Evolutionary conservation across 1,140 invertebrate genomes (phyloP).

Genomic region (Eriosoma lanigerum): DNA sequence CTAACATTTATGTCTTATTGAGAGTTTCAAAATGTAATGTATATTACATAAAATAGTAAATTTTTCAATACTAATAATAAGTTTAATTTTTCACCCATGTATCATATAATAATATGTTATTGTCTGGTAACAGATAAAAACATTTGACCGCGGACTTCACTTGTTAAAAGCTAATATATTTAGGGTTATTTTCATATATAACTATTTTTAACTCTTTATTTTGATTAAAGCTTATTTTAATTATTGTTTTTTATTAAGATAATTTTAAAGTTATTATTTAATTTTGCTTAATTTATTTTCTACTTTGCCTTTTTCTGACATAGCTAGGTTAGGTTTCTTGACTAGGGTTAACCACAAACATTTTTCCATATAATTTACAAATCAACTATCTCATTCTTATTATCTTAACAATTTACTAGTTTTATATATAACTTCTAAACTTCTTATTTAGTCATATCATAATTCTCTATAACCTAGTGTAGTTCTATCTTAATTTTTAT

Average conservation of each 20-base stretch:
- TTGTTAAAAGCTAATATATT: conserved; percentile 28
- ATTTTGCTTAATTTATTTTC: too few species aligned
- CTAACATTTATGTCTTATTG: conserved; percentile 5
- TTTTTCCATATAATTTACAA: too few species aligned
- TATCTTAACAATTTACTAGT: too few species aligned
- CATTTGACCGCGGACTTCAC: neutral
- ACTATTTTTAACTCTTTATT: neutral
- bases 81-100: conserved; percentile 23
- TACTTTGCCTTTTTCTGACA: too few species aligned
- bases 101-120: conserved; percentile 26
- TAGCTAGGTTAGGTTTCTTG: too few species aligned
- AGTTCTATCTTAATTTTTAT: too few species aligned
- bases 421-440: too few species aligned
- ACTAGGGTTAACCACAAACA: too few species aligned
- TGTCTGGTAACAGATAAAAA: neutral
- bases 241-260: neutral
- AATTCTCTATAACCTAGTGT: too few species aligned
- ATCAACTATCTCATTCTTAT: too few species aligned
- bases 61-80: neutral
- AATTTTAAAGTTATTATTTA: too few species aligned
- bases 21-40: neutral
- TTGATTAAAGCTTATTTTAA: neutral
- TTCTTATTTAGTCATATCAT: too few species aligned
- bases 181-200: conserved; percentile 16
- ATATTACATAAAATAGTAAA: neutral